Percentiles rank a stretch among this genome's conserved stretches.
Conservation (phyloP, 2,888 invertebrate species). For the Torymus tubicola region DNA sequence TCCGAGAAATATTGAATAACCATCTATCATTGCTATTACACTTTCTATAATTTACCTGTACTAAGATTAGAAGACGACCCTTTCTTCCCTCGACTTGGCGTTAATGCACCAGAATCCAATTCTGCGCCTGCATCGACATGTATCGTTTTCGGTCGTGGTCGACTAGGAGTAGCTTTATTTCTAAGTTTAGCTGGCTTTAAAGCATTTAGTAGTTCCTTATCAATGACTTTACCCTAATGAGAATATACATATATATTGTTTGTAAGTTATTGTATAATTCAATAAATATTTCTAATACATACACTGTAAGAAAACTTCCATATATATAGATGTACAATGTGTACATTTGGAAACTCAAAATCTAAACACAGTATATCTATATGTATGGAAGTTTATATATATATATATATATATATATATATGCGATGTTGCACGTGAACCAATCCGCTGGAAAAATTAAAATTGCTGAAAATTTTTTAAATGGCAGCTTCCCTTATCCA, state of each 20-base stretch:
- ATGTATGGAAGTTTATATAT: too few relatives aligned
- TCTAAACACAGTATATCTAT: too few relatives aligned
- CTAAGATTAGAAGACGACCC: slow-evolving; percentile 88
- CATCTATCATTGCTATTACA: not conserved
- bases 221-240: slow-evolving; percentile 86
- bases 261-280: not conserved
- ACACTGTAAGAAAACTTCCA: not conserved
- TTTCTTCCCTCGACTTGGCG: slow-evolving; percentile 85
- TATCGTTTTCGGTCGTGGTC: slow-evolving; percentile 93
- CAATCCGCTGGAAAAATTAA: too few relatives aligned
- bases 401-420: too few relatives aligned
- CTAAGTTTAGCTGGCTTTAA: slow-evolving; percentile 82
- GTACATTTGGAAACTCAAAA: too few relatives aligned
- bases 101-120: slow-evolving; percentile 86
- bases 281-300: not conserved
- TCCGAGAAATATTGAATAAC: slow-evolving; percentile 52
- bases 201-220: slow-evolving; percentile 82
- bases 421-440: too few relatives aligned
- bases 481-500: too few relatives aligned
- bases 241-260: slow-evolving; percentile 21
- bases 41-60: slow-evolving; percentile 81
- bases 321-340: too few relatives aligned
- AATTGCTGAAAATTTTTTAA: too few relatives aligned
- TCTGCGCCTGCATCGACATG: slow-evolving; percentile 91
- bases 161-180: slow-evolving; percentile 79